Evolutionary conservation across 1,140 invertebrate genomes (phyloP), one percentile per base, ranked within the genome.

Genomic region (Bombyx mori): DNA sequence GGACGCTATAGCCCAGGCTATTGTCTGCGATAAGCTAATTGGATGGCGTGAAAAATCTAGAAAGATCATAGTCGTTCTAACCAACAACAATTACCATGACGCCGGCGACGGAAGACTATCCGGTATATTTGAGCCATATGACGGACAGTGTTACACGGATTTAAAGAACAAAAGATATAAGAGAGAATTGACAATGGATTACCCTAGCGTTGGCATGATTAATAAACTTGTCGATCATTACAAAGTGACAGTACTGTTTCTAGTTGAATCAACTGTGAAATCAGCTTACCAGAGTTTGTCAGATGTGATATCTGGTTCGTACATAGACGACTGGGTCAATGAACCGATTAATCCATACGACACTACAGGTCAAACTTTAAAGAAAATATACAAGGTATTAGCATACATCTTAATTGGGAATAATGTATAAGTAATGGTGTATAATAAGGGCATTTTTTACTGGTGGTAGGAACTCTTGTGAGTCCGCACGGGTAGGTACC

Each of bases 41-140:
- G 91, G 90, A 46, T 93, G 92, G 91, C 82, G 91, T 56, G 69
- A 86, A 7, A 79, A 90, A 52, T 91, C 92, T 8, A 86, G 91
- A 62, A 90, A 90, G 71, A 82, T 93, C 26, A 68, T 94, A 1
- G 82, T 94, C 1, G 89, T 92, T 55, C 88, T 90, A 8, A 92
- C 91, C 4, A 91, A 93, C 66, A 90, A 86, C 1, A 69, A 74
- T 12, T 92, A 88, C 59, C 92, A 93, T 65, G 82, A 89, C 52
- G 92, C 92, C 7, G 92, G 92, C 3, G 92, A 93, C 75, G 92
- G 92, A 42, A 91, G 89, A 91, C 83, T 93, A 51, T 95, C 93
- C 48, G 96, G 96, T 10, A 94, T 97, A 61, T 90, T 96, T 9
- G 91, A 92, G 65, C 96, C 96, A 0, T 96, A 97, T 75, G 96